Conservation (phyloP, 2,797 vertebrate genomes). For the Luscinia megarhynchos region DNA sequence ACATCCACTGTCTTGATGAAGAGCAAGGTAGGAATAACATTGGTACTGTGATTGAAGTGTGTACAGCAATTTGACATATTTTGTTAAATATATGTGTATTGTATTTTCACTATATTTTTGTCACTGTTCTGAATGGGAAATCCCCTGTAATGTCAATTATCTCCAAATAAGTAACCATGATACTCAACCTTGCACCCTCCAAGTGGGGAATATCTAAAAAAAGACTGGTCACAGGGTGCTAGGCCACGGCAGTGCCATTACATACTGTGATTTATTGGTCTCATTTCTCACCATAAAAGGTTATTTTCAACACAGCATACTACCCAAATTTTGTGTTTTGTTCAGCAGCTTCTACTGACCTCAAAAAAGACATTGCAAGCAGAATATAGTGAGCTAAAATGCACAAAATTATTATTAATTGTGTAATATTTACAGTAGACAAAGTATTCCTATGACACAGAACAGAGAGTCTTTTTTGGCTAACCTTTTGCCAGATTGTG, state of each 20-base stretch:
- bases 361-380: background rate
- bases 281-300: background rate
- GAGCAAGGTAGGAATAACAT: background rate
- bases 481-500: background rate
- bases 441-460: background rate
- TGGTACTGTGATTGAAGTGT: background rate
- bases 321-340: background rate
- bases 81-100: background rate
- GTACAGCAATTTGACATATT: background rate
- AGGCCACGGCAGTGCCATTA: background rate
- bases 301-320: background rate
- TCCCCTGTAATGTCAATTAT: background rate
- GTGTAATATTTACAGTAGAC: background rate
- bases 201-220: background rate
- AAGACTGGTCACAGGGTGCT: background rate
- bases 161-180: background rate
- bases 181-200: background rate
- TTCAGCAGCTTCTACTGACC: background rate
- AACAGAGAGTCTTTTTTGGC: background rate
- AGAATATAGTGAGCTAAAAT: background rate
- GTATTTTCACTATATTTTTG: background rate
- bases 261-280: background rate
- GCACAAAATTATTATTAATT: background rate
- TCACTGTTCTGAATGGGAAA: background rate
- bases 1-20: rapidly evolving